phyloP scores from a whole-genome alignment of 2,888 invertebrate species.

The Epinotia brunnichana region DNA sequence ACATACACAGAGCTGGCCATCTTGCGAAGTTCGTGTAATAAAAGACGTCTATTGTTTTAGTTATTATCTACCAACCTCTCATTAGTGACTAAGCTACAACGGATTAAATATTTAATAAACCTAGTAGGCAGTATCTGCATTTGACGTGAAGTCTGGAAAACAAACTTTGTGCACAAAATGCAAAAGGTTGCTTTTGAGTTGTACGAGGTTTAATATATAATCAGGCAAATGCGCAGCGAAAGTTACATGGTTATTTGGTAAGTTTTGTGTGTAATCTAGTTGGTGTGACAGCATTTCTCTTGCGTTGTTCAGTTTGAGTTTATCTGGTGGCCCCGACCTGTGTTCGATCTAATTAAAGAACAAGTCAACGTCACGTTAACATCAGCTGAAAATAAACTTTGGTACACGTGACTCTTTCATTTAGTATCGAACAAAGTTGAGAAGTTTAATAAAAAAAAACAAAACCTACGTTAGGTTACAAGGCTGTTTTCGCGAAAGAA shows the following conservation, averaged over 20 bases:
- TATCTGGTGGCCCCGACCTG: neutral
- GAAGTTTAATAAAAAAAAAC: no score
- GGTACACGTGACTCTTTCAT: neutral
- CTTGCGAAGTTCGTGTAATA: no score
- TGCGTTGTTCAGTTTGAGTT: slow-evolving; percentile 13
- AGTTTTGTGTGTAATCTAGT: slow-evolving; percentile 17
- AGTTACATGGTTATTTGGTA: neutral
- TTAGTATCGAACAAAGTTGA: no score
- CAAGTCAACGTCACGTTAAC: slow-evolving; percentile 16
- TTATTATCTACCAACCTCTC: neutral
- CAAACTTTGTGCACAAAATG: neutral
- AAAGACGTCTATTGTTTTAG: neutral
- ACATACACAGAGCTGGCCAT: no score
- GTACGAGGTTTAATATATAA: neutral
- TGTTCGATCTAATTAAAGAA: slow-evolving; percentile 22
- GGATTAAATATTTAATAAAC: no score
- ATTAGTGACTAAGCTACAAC: no score
- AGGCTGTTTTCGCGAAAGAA: no score
- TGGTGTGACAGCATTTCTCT: slow-evolving; percentile 9
- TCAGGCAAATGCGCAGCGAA: neutral
- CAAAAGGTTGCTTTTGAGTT: neutral
- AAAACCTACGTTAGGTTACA: no score
- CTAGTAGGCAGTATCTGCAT: no score
- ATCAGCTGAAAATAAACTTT: neutral
- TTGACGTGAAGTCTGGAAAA: neutral